Base-by-base conservation (phyloP, 2,113 vertebrate genomes). In the Passerina amoena region DNA sequence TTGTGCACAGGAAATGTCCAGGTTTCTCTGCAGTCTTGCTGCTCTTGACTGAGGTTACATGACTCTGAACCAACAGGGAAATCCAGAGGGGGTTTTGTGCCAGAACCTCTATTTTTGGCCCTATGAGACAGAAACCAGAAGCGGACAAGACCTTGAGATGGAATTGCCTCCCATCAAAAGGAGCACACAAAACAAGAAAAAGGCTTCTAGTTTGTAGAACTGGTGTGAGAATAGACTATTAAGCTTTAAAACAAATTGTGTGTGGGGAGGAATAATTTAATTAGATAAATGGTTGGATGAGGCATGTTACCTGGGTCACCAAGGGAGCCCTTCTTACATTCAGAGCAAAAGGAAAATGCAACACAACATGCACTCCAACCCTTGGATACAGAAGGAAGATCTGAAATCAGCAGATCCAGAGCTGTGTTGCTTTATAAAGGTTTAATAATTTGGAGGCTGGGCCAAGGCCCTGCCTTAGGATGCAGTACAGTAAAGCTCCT, bases 51-150 rank as follows among this genome's bases (percentile, higher is more conserved):
- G 42, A 51, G 77, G 40, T 33, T 82, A 17, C 0, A 0, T 22
- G 22, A 72, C 63, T 85, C 76, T 83, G 65, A 93, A 86, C 79
- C 19, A 45, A 80, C 44, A 90, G 83, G 93, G 92, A 96, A 93
- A 92, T 83, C 75, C 40, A 87, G 69, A 24, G 48, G 38, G 54
- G 50, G 22, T 76, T 76, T 38, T 60, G 51, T 89, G 56, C 66
- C 50, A 80, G 50, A 87, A 77, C 27, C 42, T 90, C 35, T 12
- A 24, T 37, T 75, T 87, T 92, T 82, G 25, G 45, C 37, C 50
- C 14, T 51, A 38, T 61, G 75, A 53, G 25, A 57, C 50, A 82
- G 82, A 94, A 92, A 86, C 17, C 45, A 57, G 75, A 85, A 88
- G 66, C 15, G 68, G 31, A 19, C 57, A 79, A 57, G 71, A 48